Evolutionary conservation across 2,888 invertebrate species (phyloP).

Genomic region (Formica aserva): DNA sequence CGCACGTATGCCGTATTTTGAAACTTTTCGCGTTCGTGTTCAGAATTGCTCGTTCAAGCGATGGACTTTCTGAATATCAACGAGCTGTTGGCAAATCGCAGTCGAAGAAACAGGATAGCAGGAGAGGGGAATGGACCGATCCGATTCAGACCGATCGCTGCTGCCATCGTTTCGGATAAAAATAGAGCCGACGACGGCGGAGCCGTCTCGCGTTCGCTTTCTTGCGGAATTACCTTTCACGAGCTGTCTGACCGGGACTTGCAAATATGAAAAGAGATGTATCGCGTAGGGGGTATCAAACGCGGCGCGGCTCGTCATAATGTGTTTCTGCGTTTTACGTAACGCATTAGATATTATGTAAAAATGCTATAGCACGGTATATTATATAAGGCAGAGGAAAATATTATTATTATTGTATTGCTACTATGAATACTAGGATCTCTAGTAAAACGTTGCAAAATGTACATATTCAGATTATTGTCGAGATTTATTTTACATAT

Average conservation of each 20-base stretch:
- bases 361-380: background rate
- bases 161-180: slow-evolving; percentile 66
- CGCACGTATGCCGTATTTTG: slow-evolving; percentile 70
- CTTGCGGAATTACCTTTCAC: slow-evolving; percentile 68
- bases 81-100: slow-evolving; percentile 75
- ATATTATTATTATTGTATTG: slow-evolving; percentile 29
- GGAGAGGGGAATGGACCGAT: slow-evolving; percentile 57
- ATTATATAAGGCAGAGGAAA: background rate
- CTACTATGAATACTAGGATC: background rate
- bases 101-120: slow-evolving; percentile 23
- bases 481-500: background rate
- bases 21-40: slow-evolving; percentile 62
- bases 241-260: slow-evolving; percentile 59
- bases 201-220: slow-evolving; percentile 62
- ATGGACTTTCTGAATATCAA: slow-evolving; percentile 77
- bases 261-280: slow-evolving; percentile 44
- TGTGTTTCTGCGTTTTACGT: slow-evolving; percentile 15
- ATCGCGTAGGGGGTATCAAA: background rate
- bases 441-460: background rate
- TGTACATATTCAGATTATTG: background rate
- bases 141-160: slow-evolving; percentile 45
- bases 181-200: slow-evolving; percentile 61
- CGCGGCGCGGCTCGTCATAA: background rate
- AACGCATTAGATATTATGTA: slow-evolving; percentile 43
- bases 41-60: slow-evolving; percentile 45